phyloP scores from a whole-genome alignment of 2,888 invertebrate species.

The Diarsia brunnea region DNA sequence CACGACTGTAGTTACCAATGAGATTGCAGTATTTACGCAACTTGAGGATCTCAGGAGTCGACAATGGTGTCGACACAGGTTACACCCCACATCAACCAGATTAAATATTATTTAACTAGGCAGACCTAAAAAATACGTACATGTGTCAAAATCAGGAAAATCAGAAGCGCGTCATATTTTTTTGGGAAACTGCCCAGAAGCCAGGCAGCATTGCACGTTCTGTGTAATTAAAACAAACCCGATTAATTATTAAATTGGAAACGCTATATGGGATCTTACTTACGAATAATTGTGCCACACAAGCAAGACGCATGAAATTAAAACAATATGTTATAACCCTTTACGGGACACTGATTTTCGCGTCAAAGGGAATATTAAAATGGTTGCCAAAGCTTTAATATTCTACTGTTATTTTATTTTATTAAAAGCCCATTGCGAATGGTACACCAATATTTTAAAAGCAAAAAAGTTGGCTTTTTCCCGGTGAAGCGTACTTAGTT shows the following conservation, averaged over 20 bases:
- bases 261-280: neutral
- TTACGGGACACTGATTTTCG: conserved; percentile 61
- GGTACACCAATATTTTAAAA: conserved; percentile 15
- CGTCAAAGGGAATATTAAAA: conserved; percentile 58
- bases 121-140: neutral
- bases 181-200: neutral
- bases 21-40: too few relatives aligned
- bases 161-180: neutral
- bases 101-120: too few relatives aligned
- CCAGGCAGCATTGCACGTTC: neutral
- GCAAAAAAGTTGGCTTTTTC: conserved; percentile 13
- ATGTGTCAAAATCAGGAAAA: too few relatives aligned
- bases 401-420: conserved; percentile 39
- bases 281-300: conserved; percentile 31
- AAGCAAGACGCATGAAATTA: conserved; percentile 56
- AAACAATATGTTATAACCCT: conserved; percentile 55
- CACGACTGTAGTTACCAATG: too few relatives aligned
- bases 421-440: neutral
- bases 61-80: too few relatives aligned
- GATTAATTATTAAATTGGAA: conserved; percentile 1
- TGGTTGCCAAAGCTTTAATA: conserved; percentile 24
- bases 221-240: neutral
- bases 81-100: too few relatives aligned
- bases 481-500: neutral
- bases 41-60: too few relatives aligned